A percentile compares a stretch with the other conserved stretches of the same genome.
Conservation (phyloP, 1,140 invertebrate species). For the Drosophila truncata region DNA sequence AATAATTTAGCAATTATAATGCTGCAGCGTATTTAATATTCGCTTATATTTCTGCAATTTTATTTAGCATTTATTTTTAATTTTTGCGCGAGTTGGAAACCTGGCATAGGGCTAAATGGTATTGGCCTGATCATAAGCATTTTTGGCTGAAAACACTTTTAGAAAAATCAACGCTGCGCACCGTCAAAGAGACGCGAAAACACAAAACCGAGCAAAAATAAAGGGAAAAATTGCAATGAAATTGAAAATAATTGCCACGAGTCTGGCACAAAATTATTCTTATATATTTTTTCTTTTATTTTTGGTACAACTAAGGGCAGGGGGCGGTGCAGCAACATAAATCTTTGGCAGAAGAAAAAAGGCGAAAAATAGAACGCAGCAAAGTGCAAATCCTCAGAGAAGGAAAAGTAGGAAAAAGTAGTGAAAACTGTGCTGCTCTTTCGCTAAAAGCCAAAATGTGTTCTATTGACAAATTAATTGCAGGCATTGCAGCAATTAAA, state of each 20-base stretch:
- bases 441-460: conserved; percentile 76
- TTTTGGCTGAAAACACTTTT: conserved; percentile 54
- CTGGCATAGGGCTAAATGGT: conserved; percentile 8
- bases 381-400: conserved; percentile 35
- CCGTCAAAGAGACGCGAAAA: conserved; percentile 33
- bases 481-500: conserved; percentile 79
- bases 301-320: not conserved
- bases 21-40: conserved; percentile 7
- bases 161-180: conserved; percentile 48
- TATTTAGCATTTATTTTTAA: conserved; percentile 31
- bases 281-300: conserved; percentile 5
- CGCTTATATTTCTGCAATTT: conserved; percentile 5
- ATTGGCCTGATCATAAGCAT: conserved; percentile 38
- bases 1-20: not conserved
- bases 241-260: conserved; percentile 78
- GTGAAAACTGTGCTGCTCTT: conserved; percentile 32
- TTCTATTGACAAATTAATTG: conserved; percentile 85
- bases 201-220: conserved; percentile 28
- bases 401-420: conserved; percentile 11
- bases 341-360: conserved; percentile 57
- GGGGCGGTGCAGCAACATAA: conserved; percentile 72
- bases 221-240: conserved; percentile 57
- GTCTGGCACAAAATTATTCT: conserved; percentile 53
- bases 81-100: not conserved
- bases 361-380: conserved; percentile 42